phyloP scores from a whole-genome alignment of 2,888 invertebrate genomes.

The Callyntrura guangdongensis region DNA sequence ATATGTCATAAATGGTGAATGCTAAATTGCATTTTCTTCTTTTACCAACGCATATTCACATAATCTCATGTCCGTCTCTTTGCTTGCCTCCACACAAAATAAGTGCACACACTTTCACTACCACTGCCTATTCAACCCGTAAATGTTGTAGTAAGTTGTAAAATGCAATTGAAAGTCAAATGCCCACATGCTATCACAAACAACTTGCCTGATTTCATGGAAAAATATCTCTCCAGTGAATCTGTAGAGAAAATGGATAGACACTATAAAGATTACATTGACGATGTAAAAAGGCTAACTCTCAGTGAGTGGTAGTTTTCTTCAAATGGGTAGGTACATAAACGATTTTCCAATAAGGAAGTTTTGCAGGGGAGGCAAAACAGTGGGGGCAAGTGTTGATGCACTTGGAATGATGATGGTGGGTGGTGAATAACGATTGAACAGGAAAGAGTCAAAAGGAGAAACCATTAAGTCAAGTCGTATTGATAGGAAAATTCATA shows the following conservation, averaged over 20 bases:
- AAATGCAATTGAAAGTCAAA: slow-evolving; percentile 57
- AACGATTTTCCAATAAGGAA: slow-evolving; percentile 56
- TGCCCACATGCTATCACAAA: slow-evolving; percentile 4
- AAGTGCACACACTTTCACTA: background rate
- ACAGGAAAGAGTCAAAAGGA: background rate
- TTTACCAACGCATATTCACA: slow-evolving; percentile 3
- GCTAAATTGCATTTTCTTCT: slow-evolving; percentile 55
- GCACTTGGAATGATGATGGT: background rate
- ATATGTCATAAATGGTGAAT: slow-evolving; percentile 59
- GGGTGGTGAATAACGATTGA: background rate
- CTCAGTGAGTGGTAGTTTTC: slow-evolving; percentile 36
- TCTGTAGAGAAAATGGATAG: slow-evolving; percentile 43
- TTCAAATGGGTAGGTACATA: slow-evolving; percentile 59
- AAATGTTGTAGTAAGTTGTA: slow-evolving; percentile 11
- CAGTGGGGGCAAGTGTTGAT: background rate
- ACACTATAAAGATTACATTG: slow-evolving; percentile 42
- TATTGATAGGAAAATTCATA: slow-evolving; percentile 23
- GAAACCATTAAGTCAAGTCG: slow-evolving; percentile 18
- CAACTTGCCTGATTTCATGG: slow-evolving; percentile 42
- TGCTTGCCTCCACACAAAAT: background rate
- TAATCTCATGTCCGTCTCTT: background rate
- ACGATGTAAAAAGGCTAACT: slow-evolving; percentile 25
- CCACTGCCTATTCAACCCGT: background rate
- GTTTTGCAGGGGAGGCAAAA: slow-evolving; percentile 6
- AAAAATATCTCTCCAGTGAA: slow-evolving; percentile 43